These are phyloP conservation scores for Phorcus lineatus DNA, from an alignment of 2,888 invertebrate genomes.

Conservation along the genomic window DNA sequence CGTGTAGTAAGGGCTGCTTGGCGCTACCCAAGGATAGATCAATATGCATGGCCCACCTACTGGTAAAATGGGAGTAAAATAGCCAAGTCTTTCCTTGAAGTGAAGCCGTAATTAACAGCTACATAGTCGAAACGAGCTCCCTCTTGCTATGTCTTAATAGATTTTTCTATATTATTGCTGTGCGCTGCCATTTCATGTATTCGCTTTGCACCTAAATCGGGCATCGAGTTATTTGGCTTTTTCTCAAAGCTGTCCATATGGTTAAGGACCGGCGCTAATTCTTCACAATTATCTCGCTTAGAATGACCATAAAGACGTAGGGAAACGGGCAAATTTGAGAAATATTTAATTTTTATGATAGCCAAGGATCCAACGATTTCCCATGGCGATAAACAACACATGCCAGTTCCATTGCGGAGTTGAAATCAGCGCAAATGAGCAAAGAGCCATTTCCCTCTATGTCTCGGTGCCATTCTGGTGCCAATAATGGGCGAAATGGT, in stretches of 20 bases:
- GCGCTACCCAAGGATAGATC: background rate
- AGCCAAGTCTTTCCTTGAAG: slow-evolving; percentile 5
- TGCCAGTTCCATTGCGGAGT: slow-evolving; percentile 1
- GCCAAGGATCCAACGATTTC: slow-evolving; percentile 17
- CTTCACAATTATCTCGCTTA: slow-evolving; percentile 5
- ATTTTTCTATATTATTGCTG: slow-evolving; percentile 17
- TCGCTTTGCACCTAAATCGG: slow-evolving; percentile 2
- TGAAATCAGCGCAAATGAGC: slow-evolving; percentile 7
- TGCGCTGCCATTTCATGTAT: slow-evolving; percentile 12
- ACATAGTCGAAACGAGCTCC: slow-evolving; percentile 4
- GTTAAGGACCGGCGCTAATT: slow-evolving; percentile 9
- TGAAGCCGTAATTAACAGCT: background rate
- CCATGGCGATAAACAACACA: slow-evolving; percentile 15
- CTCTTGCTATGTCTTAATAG: slow-evolving; percentile 18
- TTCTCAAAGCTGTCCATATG: slow-evolving; percentile 23
- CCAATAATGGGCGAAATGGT: slow-evolving; percentile 13
- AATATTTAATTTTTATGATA: slow-evolving; percentile 24
- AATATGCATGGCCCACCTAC: slow-evolving; percentile 3
- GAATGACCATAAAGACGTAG: background rate
- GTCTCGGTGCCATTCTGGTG: slow-evolving; percentile 15
- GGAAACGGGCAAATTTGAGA: slow-evolving; percentile 15
- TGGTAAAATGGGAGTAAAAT: slow-evolving; percentile 13
- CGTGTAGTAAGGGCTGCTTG: background rate
- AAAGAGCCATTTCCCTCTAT: background rate
- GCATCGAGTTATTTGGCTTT: slow-evolving; percentile 10